Conservation (phyloP, 2,797 vertebrate species). For the Phalloptychus januarius region DNA sequence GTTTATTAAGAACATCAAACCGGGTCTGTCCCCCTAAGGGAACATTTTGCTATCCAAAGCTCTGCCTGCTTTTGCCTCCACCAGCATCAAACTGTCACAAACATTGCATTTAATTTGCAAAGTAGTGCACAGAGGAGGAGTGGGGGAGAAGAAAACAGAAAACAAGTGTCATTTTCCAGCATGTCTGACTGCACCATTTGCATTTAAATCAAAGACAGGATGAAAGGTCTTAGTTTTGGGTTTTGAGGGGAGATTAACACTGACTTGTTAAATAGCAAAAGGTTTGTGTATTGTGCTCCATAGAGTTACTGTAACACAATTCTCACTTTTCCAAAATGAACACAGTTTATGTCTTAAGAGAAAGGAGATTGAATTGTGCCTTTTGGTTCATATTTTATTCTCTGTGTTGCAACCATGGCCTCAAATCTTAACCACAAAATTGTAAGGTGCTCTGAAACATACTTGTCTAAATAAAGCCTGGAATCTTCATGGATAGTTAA, state of each 20-base stretch:
- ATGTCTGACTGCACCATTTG: slow-evolving; percentile 65
- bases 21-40: slow-evolving; percentile 71
- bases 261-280: slow-evolving; percentile 38
- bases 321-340: slow-evolving; percentile 18
- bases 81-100: slow-evolving; percentile 79
- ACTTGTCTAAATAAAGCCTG: neutral
- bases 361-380: neutral
- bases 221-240: slow-evolving; percentile 64
- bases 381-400: neutral
- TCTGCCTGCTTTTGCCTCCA: slow-evolving; percentile 72
- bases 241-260: slow-evolving; percentile 48
- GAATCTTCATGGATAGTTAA: neutral
- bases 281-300: slow-evolving; percentile 44
- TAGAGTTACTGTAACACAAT: slow-evolving; percentile 19
- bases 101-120: slow-evolving; percentile 81
- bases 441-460: neutral
- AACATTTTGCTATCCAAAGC: slow-evolving; percentile 80
- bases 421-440: neutral
- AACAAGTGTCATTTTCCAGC: slow-evolving; percentile 73
- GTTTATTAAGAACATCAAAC: slow-evolving; percentile 82
- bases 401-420: neutral
- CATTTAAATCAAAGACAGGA: slow-evolving; percentile 66
- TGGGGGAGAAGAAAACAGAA: slow-evolving; percentile 66
- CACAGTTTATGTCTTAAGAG: neutral
- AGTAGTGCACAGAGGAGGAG: slow-evolving; percentile 62